Base-by-base conservation (phyloP, 1,140 invertebrate genomes). In the Cyclargus thomasi region DNA sequence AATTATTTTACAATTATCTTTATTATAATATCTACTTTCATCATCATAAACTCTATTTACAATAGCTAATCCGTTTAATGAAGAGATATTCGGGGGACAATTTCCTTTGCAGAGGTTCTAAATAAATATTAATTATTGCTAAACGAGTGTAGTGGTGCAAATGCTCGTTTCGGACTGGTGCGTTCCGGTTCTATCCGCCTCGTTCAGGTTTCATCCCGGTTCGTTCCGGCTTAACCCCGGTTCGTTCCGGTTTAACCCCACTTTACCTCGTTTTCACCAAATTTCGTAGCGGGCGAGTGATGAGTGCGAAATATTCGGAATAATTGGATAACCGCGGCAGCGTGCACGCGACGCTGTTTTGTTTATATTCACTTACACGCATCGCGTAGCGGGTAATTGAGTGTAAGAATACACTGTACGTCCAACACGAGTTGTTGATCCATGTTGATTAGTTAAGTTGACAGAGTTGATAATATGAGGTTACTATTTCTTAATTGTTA, bases 301-400 rank as follows among this genome's bases (percentile, higher is more conserved):
- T 16, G 11, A 47, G 39, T 11, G 39, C 39, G 39, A 47, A 47
- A 47, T 47, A 47, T 47, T 47, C 39, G 5, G 39, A 47, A 47
- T 47, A 47, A 47, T 47, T 47, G 39, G 39, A 47, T 47, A 47
- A 16, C 39, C 39, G 11, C 0, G 39, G 2, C 14, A 47, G 14
- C 39, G 39, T 14, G 39, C 39, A 47, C 39, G 39, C 39, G 39
- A 47, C 8, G 39, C 10, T 47, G 39, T 47, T 47, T 47, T 47
- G 39, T 47, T 47, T 47, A 47, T 47, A 47, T 47, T 47, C 39
- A 47, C 39, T 47, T 47, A 47, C 39, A 16, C 39, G 39, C 39
- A 14, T 16, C 39, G 39, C 5, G 14, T 16, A 47, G 39, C 14
- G 39, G 10, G 11, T 47, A 47, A 47, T 47, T 47, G 39, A 47